These are phyloP conservation scores for Fringilla coelebs DNA, from an alignment of 2,797 vertebrate genomes.

Conservation along the genomic window DNA sequence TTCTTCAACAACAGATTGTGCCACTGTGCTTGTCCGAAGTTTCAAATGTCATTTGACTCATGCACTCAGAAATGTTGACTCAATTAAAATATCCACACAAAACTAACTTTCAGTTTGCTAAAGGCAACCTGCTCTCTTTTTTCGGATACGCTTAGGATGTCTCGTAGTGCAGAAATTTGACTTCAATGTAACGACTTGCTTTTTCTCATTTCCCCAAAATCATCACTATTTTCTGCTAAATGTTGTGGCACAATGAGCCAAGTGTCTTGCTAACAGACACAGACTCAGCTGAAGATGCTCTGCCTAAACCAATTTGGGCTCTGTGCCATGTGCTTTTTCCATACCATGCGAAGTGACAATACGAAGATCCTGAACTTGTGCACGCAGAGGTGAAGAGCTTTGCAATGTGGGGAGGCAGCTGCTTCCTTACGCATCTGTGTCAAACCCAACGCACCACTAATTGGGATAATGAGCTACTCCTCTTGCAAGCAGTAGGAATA, in stretches of 20 bases:
- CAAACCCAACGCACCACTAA: not conserved
- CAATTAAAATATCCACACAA: not conserved
- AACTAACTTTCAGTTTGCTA: not conserved
- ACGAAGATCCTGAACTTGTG: not conserved
- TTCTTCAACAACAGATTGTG: not conserved
- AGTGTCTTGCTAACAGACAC: not conserved
- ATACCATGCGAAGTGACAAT: rapidly evolving
- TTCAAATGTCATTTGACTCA: not conserved
- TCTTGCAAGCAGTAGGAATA: not conserved
- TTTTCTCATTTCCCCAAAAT: not conserved
- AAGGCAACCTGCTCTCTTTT: not conserved
- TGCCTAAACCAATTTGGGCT: not conserved
- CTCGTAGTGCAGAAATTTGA: not conserved
- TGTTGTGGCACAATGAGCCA: not conserved
- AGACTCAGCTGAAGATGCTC: not conserved
- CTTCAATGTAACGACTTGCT: not conserved
- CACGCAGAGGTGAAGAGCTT: not conserved
- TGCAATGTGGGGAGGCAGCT: not conserved
- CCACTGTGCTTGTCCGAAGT: not conserved
- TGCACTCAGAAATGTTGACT: not conserved
- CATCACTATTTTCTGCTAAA: not conserved
- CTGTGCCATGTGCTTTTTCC: not conserved
- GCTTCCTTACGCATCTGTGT: rapidly evolving
- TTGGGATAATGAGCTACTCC: not conserved
- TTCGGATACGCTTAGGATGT: not conserved